Conservation (phyloP, 2,888 invertebrate species). For the Amblyteles armatorius region DNA sequence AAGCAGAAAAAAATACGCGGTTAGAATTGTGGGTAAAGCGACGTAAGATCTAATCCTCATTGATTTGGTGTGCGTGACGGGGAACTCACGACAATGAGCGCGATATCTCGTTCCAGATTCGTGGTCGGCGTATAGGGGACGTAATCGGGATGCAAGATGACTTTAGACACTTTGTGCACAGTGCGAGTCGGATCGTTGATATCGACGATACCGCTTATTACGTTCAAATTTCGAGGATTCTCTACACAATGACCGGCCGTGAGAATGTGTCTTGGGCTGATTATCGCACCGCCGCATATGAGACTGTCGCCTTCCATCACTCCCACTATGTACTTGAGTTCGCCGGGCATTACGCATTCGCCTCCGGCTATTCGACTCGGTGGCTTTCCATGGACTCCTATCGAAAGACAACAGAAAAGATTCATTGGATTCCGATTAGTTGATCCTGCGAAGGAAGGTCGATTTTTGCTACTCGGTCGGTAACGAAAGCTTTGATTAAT, state of each 20-base stretch:
- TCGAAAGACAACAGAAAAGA: not conserved
- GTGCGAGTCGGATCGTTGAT: not conserved
- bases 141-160: constrained; percentile 8
- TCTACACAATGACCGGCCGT: constrained; percentile 77
- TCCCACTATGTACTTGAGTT: constrained; percentile 74
- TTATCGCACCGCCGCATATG: constrained; percentile 75
- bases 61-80: not conserved
- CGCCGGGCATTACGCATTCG: constrained; percentile 59
- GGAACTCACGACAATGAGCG: not conserved
- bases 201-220: constrained; percentile 16
- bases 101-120: not conserved
- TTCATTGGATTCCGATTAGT: not conserved
- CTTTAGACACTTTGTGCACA: not conserved
- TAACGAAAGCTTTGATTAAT: no score
- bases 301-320: constrained; percentile 47
- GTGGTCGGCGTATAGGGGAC: not conserved
- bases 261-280: constrained; percentile 70
- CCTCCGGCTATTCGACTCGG: constrained; percentile 72
- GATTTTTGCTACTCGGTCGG: no score
- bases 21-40: not conserved
- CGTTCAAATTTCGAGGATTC: not conserved
- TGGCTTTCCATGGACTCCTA: constrained; percentile 61
- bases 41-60: not conserved
- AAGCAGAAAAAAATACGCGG: not conserved
- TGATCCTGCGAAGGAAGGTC: no score